Percentiles rank a stretch among this genome's conserved stretches.
phyloP scores from a whole-genome alignment of 2,797 vertebrate species.

The Stomatorhinus walkeri region DNA sequence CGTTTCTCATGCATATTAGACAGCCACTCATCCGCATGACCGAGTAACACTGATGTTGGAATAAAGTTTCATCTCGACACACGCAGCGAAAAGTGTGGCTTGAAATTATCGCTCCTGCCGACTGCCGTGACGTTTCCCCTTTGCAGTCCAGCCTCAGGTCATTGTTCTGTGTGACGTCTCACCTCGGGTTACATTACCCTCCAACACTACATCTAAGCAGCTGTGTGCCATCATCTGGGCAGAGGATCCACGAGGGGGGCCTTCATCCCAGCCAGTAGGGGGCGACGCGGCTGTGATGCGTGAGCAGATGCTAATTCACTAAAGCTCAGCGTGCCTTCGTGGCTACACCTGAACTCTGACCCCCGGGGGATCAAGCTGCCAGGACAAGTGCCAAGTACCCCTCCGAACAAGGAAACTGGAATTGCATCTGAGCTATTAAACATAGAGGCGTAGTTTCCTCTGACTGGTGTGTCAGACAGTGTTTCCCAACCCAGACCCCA shows the following conservation, averaged over 20 bases:
- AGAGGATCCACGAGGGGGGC: background rate
- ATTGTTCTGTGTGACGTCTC: background rate
- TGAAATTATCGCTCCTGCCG: slow-evolving; percentile 9
- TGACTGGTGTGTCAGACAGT: background rate
- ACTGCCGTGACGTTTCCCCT: background rate
- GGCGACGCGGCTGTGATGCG: background rate
- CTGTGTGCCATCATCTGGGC: background rate
- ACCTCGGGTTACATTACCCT: slow-evolving; percentile 10
- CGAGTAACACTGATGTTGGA: background rate
- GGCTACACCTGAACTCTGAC: background rate
- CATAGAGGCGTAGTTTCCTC: background rate
- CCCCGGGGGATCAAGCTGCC: background rate
- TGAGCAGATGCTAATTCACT: background rate
- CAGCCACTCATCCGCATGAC: background rate
- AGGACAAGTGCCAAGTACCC: background rate
- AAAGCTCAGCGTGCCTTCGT: background rate
- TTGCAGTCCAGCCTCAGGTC: background rate
- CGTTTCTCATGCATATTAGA: background rate
- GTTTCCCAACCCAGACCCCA: background rate
- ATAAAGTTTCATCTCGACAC: background rate
- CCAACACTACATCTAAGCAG: background rate
- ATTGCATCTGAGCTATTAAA: background rate
- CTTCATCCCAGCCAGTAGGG: background rate
- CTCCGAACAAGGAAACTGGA: background rate
- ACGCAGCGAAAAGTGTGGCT: background rate